Evolutionary conservation across 2,888 invertebrate genomes (phyloP).

Genomic region (Drosophila robusta): DNA sequence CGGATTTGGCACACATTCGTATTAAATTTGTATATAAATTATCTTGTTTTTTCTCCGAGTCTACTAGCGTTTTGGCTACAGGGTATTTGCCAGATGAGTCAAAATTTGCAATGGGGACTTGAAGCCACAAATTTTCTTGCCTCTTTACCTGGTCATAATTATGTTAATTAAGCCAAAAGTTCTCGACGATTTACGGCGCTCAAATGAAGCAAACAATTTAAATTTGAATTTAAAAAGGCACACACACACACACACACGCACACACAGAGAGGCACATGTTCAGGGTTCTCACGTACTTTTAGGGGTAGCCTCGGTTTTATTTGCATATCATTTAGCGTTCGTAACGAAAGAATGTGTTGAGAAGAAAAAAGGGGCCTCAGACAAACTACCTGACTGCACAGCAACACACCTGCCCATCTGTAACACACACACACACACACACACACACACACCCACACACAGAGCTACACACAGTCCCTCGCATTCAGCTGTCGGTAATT

Average conservation of each 20-base stretch:
- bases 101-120: background rate
- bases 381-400: slow-evolving; percentile 62
- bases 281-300: slow-evolving; percentile 39
- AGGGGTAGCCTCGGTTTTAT: slow-evolving; percentile 64
- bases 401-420: slow-evolving; percentile 1
- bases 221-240: slow-evolving; percentile 73
- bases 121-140: background rate
- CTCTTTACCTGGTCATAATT: slow-evolving; percentile 48
- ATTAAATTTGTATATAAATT: no score
- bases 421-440: slow-evolving; percentile 7
- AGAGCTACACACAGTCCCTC: slow-evolving; percentile 8
- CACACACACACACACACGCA: slow-evolving; percentile 6
- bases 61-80: background rate
- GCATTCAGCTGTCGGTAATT: slow-evolving; percentile 61
- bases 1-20: no score
- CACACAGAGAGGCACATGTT: slow-evolving; percentile 3
- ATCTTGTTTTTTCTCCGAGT: no score
- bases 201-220: slow-evolving; percentile 75
- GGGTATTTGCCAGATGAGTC: background rate
- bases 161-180: slow-evolving; percentile 68
- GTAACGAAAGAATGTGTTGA: slow-evolving; percentile 57
- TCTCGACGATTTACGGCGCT: slow-evolving; percentile 47
- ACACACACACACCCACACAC: slow-evolving; percentile 3
- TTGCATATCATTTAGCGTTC: slow-evolving; percentile 75
- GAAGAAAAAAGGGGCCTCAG: slow-evolving; percentile 42